Evolutionary conservation across 2,888 invertebrate genomes (phyloP), one percentile per base, ranked within the genome.

Genomic region (Tigriopus californicus): DNA sequence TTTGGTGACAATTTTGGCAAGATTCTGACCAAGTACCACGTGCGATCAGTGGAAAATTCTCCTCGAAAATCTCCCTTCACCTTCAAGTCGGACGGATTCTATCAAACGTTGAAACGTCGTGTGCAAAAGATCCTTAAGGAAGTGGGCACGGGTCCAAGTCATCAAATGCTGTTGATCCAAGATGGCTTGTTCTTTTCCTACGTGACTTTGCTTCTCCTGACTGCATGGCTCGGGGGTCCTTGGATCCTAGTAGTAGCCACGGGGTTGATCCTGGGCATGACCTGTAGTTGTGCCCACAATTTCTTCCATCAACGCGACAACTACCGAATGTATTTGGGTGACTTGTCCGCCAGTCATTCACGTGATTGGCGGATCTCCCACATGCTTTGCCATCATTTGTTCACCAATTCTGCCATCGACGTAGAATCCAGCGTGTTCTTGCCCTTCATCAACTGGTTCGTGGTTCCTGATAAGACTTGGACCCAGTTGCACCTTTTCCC

Each of bases 291-390:
- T 1, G 77, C 80, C 0, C 87, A 87, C 68, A 87, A 86, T 68
- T 87, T 80, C 67, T 79, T 85, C 65, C 87, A 87, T 67, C 77
- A 78, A 65, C 78, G 75, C 61, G 80, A 84, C 61, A 85, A 80
- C 40, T 83, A 82, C 76, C 77, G 84, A 60, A 85, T 85, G 82
- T 82, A 80, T 67, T 78, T 82, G 61, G 83, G 83, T 66, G 82
- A 85, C 66, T 71, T 87, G 62, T 75, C 77, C 18, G 67, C 80
- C 64, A 74, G 83, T 75, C 79, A 80, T 1, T 74, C 60, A 68
- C 77, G 79, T 65, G 79, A 83, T 62, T 86, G 83, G 78, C 75
- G 85, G 61, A 77, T 86, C 44, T 80, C 80, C 0, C 87, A 87
- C 66, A 80, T 75, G 0, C 68, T 87, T 47, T 85, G 85, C 41